These are phyloP conservation scores for Coptodon bakossiorum DNA, from an alignment of 2,113 vertebrate species.

Conservation along the genomic window DNA sequence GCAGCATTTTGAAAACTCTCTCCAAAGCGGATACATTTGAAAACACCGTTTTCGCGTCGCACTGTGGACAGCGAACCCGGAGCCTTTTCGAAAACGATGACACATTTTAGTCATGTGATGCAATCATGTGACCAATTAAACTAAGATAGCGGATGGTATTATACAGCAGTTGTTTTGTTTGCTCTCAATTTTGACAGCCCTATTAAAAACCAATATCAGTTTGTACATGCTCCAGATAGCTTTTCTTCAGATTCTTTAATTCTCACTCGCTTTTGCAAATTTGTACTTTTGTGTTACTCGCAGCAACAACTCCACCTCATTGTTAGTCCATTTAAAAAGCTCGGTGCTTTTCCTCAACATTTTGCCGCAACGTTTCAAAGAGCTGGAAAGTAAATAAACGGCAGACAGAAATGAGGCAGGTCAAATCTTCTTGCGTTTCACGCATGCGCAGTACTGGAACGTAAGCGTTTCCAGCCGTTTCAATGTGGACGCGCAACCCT, in stretches of 20 bases:
- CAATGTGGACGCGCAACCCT: not conserved
- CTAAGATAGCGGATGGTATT: not conserved
- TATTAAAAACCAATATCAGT: not conserved
- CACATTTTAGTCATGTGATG: not conserved
- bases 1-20: not conserved
- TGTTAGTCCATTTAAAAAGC: not conserved
- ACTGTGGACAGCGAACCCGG: not conserved
- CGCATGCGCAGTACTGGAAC: not conserved
- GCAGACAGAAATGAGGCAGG: not conserved
- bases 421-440: not conserved
- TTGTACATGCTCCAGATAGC: not conserved
- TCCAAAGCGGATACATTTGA: not conserved
- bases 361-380: not conserved
- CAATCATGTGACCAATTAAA: not conserved
- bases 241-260: not conserved
- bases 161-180: not conserved
- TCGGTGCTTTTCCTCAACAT: not conserved
- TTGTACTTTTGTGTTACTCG: not conserved
- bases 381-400: not conserved
- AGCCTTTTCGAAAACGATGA: not conserved
- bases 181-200: not conserved
- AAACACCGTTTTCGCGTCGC: accelerated
- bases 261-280: not conserved
- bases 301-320: not conserved
- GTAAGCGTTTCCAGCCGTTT: not conserved